phyloP scores from a whole-genome alignment of 2,113 vertebrate species.

The Athene cunicularia region DNA sequence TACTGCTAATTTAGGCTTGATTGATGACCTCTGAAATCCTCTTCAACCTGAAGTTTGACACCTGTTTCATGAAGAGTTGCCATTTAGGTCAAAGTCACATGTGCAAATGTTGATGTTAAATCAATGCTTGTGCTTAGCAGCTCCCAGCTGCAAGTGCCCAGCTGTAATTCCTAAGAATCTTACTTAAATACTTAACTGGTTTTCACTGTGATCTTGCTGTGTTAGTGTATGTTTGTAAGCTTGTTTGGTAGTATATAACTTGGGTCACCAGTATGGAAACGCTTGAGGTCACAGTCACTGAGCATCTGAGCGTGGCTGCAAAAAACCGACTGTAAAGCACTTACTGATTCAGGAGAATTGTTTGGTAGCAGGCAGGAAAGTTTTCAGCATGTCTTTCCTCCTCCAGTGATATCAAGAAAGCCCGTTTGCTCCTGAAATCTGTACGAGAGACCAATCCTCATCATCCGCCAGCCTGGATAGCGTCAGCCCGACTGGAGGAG shows the following conservation, averaged over 20 bases:
- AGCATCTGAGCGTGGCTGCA: not conserved
- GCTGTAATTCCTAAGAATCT: not conserved
- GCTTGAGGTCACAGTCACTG: not conserved
- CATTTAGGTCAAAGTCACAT: not conserved
- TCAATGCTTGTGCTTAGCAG: not conserved
- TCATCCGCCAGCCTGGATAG: constrained; percentile 97
- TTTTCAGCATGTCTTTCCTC: not conserved
- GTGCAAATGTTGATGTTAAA: not conserved
- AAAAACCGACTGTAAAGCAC: not conserved
- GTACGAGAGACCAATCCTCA: constrained; percentile 98
- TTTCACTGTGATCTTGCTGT: not conserved
- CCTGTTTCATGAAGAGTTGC: not conserved
- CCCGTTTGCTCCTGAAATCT: constrained; percentile 93
- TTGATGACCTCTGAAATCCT: not conserved
- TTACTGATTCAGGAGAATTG: not conserved
- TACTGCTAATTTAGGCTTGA: not conserved
- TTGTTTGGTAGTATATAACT: not conserved
- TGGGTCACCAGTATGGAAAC: not conserved
- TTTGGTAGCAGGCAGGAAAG: not conserved
- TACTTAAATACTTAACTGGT: not conserved
- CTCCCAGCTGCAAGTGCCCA: not conserved
- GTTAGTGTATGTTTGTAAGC: not conserved
- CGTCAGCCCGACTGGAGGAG: constrained; percentile 94
- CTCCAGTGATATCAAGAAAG: constrained; percentile 97
- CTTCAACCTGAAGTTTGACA: not conserved